Evolutionary conservation across 2,113 vertebrate genomes (phyloP).

Genomic region (Numida meleagris): DNA sequence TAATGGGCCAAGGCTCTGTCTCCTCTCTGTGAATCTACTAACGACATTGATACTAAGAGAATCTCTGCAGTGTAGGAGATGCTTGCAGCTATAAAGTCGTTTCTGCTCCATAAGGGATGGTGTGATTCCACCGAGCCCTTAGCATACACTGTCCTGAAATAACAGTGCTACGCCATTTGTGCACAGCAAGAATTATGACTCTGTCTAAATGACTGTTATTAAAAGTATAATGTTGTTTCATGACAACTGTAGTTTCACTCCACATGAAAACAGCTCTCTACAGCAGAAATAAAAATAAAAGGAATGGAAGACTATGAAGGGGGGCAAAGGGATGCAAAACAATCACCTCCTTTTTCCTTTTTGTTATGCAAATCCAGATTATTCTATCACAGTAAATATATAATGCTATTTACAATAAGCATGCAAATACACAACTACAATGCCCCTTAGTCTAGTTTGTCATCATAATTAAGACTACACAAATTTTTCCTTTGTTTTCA

Average conservation of each 20-base stretch:
- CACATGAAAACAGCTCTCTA: not conserved
- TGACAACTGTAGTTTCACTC: conserved; percentile 7
- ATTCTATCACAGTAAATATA: not conserved
- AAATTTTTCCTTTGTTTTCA: not conserved
- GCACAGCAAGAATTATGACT: conserved; percentile 26
- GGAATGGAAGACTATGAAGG: not conserved
- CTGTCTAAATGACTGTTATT: conserved; percentile 26
- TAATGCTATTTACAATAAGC: not conserved
- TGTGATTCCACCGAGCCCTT: not conserved
- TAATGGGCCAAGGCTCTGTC: not conserved
- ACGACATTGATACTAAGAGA: not conserved
- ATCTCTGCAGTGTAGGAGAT: not conserved
- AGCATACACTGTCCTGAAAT: not conserved
- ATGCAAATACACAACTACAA: not conserved
- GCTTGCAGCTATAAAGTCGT: not conserved
- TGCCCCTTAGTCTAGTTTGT: not conserved
- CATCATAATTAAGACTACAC: not conserved
- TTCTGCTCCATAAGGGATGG: conserved; percentile 1
- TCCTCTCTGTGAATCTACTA: not conserved
- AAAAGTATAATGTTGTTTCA: not conserved
- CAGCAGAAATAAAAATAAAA: conserved; percentile 2
- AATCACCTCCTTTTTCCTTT: not conserved
- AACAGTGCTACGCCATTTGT: conserved; percentile 1
- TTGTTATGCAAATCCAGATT: not conserved
- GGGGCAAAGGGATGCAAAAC: not conserved